These are phyloP conservation scores for Augochlora pura DNA, from an alignment of 1,140 invertebrate species.

Conservation along the genomic window DNA sequence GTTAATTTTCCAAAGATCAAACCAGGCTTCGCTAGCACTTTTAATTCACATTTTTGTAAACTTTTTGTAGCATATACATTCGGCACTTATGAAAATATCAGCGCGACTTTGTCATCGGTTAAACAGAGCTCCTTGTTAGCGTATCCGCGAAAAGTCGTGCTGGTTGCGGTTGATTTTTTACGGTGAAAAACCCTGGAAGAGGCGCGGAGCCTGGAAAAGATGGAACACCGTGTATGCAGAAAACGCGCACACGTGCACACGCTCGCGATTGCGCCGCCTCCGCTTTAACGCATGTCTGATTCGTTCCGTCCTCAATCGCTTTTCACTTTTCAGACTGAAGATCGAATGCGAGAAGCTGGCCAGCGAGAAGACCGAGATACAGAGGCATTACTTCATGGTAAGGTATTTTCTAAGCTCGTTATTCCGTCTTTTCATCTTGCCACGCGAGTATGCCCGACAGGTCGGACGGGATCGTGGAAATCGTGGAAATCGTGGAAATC, in stretches of 20 bases:
- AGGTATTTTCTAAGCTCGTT: constrained; percentile 79
- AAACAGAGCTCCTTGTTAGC: too few relatives aligned
- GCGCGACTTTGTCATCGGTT: too few relatives aligned
- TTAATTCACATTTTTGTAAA: too few relatives aligned
- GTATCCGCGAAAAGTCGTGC: too few relatives aligned
- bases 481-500: not conserved
- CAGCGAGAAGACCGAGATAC: constrained; percentile 98
- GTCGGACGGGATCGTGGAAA: not conserved
- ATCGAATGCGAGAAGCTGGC: constrained; percentile 95
- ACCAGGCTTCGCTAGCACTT: too few relatives aligned
- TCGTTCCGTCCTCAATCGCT: constrained; percentile 22
- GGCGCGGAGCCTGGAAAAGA: too few relatives aligned
- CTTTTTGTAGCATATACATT: too few relatives aligned
- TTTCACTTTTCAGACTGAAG: constrained; percentile 84
- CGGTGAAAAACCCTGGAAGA: too few relatives aligned
- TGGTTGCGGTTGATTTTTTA: too few relatives aligned
- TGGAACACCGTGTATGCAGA: not conserved
- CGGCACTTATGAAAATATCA: too few relatives aligned
- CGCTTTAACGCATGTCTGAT: constrained; percentile 26
- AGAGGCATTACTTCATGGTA: constrained; percentile 98
- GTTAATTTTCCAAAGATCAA: too few relatives aligned
- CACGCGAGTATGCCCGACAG: constrained; percentile 4
- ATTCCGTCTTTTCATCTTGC: constrained; percentile 48
- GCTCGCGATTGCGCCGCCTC: not conserved
- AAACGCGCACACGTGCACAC: not conserved